Base-by-base conservation (phyloP, 2,888 invertebrate genomes). In the Drosophila lacicola region DNA sequence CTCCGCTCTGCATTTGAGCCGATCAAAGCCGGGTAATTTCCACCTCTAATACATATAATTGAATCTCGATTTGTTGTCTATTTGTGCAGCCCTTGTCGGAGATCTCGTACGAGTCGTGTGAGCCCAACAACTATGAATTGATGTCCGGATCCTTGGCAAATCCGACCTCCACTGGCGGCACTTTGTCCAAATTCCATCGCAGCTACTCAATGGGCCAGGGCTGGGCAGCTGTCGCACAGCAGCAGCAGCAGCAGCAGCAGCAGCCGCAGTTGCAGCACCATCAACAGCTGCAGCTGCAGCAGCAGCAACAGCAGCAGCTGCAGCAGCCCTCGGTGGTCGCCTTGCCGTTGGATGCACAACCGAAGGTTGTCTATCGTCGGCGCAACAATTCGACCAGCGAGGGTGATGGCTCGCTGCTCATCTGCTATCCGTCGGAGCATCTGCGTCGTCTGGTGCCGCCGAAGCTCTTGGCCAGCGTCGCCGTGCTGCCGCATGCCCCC, bases 341-440 rank as follows among this genome's bases (percentile, higher is more conserved):
- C 8, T 4, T 73, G 19, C 78, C 74, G 9, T 10, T 74, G 45
- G 84, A 87, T 6, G 65, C 61, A 2, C 88, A 87, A 6, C 90
- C 90, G 1, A 92, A 92, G 66, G 93, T 93, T 6, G 91, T 92
- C 0, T 94, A 95, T 91, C 93, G 95, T 14, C 94, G 95, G 71
- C 92, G 95, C 41, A 96, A 95, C 82, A 96, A 96, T 90, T 96
- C 94, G 89, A 95, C 94, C 88, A 95, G 95, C 74, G 96, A 96
- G 58, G 86, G 91, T 57, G 92, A 92, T 46, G 92, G 92, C 2
- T 92, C 92, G 0, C 72, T 92, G 34, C 78, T 98, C 8, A 93
- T 98, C 0, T 97, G 97, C 65, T 96, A 98, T 91, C 98, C 98
- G 2, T 98, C 98, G 44, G 95, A 96, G 21, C 96, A 97, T 25